These are phyloP conservation scores for Apeltes quadracus DNA, from an alignment of 2,113 vertebrate species.

Conservation along the genomic window DNA sequence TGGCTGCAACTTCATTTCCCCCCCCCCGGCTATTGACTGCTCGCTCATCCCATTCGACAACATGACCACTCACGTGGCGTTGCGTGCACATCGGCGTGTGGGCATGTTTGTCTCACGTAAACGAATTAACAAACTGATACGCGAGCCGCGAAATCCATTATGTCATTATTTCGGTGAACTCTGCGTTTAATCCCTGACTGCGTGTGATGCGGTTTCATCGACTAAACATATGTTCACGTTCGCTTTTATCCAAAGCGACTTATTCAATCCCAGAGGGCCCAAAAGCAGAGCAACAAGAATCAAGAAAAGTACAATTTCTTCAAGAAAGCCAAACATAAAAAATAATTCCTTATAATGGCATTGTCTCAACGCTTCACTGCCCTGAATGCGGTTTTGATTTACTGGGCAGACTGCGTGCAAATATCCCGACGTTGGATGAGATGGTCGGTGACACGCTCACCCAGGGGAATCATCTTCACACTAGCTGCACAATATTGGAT, in stretches of 20 bases:
- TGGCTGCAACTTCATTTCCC: slow-evolving; percentile 5
- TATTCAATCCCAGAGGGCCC: too few relatives aligned
- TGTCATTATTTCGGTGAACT: not conserved
- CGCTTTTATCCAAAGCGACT: too few relatives aligned
- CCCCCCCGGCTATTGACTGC: not conserved
- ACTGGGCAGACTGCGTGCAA: not conserved
- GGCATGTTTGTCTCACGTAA: too few relatives aligned
- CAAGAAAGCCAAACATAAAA: too few relatives aligned
- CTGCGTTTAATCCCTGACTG: not conserved
- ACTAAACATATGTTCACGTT: too few relatives aligned
- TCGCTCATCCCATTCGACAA: slow-evolving; percentile 6
- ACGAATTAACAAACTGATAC: too few relatives aligned
- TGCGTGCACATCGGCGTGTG: too few relatives aligned
- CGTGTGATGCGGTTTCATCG: too few relatives aligned
- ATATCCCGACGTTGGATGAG: slow-evolving; percentile 3
- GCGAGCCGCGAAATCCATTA: not conserved
- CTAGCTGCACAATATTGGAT: not conserved
- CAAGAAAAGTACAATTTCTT: too few relatives aligned
- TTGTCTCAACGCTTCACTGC: not conserved
- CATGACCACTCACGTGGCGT: slow-evolving; percentile 17
- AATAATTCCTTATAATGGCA: not conserved
- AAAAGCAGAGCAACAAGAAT: too few relatives aligned
- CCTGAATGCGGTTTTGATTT: not conserved
- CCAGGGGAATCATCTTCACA: not conserved
- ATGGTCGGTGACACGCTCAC: not conserved